Conservation (phyloP, 2,797 vertebrate species). For the Cetoscarus ocellatus region DNA sequence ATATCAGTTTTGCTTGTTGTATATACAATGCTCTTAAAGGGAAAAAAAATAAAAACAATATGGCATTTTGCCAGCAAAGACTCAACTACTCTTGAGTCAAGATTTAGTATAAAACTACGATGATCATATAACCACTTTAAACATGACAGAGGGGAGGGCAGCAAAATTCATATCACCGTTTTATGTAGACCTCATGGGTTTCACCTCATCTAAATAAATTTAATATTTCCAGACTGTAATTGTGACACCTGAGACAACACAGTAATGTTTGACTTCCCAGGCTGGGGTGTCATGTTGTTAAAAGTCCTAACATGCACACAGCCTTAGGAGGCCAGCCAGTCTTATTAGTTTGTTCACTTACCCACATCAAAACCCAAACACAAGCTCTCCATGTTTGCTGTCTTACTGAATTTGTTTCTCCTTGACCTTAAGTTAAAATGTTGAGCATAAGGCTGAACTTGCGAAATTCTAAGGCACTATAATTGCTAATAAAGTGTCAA, state of each 20-base stretch:
- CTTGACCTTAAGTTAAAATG: background rate
- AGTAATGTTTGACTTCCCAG: background rate
- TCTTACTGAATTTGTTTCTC: background rate
- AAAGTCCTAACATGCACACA: background rate
- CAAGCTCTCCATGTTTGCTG: background rate
- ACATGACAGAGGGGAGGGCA: background rate
- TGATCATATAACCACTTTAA: background rate
- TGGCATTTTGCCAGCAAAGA: background rate
- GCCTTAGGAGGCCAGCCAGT: constrained; percentile 1
- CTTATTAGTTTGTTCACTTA: constrained; percentile 9
- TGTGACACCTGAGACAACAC: background rate
- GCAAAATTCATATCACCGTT: background rate
- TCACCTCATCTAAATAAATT: background rate
- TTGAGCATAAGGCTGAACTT: background rate
- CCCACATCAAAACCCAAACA: background rate
- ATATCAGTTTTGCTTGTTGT: background rate
- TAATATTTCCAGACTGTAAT: background rate
- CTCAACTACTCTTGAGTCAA: too few relatives aligned
- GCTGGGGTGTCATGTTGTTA: too few relatives aligned
- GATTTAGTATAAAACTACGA: too few relatives aligned
- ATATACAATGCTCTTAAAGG: background rate
- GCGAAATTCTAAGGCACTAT: background rate
- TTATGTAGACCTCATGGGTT: background rate
- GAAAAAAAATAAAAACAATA: background rate
- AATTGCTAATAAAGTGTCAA: background rate